phyloP scores from a whole-genome alignment of 2,888 invertebrate species.

The Branchinecta sandiegonensis region DNA sequence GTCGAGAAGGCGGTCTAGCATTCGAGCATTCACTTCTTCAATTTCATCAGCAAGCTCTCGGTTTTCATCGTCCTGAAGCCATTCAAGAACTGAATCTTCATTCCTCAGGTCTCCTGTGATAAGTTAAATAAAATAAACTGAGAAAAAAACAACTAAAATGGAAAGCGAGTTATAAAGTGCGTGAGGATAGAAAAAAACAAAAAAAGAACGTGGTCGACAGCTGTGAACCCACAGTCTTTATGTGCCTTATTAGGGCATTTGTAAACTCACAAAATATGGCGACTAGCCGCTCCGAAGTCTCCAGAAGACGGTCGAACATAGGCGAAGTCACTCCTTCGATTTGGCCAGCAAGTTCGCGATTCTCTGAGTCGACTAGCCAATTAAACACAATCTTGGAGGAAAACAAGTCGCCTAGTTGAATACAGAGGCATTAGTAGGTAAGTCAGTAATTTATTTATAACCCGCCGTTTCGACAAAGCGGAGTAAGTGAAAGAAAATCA shows the following conservation, averaged over 20 bases:
- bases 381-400: constrained; percentile 25
- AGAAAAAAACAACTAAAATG: constrained; percentile 18
- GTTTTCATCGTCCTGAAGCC: constrained; percentile 85
- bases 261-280: constrained; percentile 32
- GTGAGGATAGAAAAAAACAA: neutral
- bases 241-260: neutral
- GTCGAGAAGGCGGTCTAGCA: constrained; percentile 67
- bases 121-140: constrained; percentile 8
- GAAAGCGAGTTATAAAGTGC: constrained; percentile 15
- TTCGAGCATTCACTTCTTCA: constrained; percentile 76
- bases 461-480: no score
- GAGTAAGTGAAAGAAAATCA: no score
- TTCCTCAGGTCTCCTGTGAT: constrained; percentile 66
- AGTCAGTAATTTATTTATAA: no score
- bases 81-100: constrained; percentile 77
- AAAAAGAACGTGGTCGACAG: neutral
- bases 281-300: constrained; percentile 32
- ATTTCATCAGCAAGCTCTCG: constrained; percentile 85
- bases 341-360: constrained; percentile 32
- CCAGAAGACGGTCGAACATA: constrained; percentile 32
- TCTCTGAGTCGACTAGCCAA: constrained; percentile 33
- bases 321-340: constrained; percentile 32
- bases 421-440: no score
- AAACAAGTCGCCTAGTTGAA: neutral
- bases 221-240: no score